Evolutionary conservation across 30 jellyfish, hydroid and myxozoan genomes (phyloP).

Genomic region (Clytia hemisphaerica): DNA sequence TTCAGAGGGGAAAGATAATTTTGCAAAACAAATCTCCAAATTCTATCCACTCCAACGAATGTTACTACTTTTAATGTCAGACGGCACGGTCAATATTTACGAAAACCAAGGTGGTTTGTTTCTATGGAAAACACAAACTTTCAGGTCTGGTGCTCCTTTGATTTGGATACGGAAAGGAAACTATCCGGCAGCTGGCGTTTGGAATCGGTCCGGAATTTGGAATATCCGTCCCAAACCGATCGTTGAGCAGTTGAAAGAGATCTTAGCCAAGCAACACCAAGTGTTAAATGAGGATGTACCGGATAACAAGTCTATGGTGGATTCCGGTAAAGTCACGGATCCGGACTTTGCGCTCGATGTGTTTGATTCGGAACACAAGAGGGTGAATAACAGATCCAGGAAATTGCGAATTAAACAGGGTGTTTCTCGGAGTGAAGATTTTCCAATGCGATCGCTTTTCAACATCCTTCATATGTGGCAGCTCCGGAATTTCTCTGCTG

Average conservation of each 20-base stretch:
- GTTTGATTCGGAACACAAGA: background rate
- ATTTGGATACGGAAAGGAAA: constrained; percentile 66
- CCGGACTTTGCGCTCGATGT: constrained; percentile 11
- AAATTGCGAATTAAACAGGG: constrained; percentile 22
- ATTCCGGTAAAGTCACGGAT: constrained; percentile 1
- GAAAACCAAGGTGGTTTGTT: constrained; percentile 67
- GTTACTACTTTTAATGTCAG: constrained; percentile 47
- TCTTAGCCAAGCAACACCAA: background rate
- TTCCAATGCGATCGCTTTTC: constrained; percentile 22
- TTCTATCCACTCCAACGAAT: constrained; percentile 47
- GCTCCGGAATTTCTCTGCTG: constrained; percentile 13
- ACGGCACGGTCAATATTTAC: constrained; percentile 48
- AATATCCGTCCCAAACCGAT: constrained; percentile 67
- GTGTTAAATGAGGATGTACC: background rate
- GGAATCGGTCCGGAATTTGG: constrained; percentile 79
- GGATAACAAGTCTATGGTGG: background rate
- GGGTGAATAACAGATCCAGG: background rate
- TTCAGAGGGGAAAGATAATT: constrained; percentile 36
- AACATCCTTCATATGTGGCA: constrained; percentile 9
- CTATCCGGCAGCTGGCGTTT: constrained; percentile 69
- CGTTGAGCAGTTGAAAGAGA: constrained; percentile 33
- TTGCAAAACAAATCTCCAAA: constrained; percentile 35
- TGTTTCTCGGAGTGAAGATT: constrained; percentile 10
- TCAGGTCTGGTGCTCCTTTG: constrained; percentile 42
- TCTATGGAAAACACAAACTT: constrained; percentile 53